Base-by-base conservation (phyloP, 1,140 invertebrate species). In the Drosophila simulans region DNA sequence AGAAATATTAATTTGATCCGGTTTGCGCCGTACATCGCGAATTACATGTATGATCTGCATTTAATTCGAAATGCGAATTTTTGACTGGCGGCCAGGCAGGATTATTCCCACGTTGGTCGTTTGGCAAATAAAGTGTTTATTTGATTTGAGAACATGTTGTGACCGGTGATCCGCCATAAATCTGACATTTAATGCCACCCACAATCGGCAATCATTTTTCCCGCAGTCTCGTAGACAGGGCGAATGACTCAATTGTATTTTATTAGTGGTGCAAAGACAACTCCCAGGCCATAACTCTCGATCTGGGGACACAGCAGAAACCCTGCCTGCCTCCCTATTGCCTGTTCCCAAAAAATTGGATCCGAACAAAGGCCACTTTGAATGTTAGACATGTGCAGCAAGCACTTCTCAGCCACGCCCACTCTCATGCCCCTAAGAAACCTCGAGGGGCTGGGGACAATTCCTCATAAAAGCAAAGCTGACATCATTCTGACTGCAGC, bases 141-240 rank as follows among this genome's bases (percentile, higher is more conserved):
- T 89, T 86, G 84, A 86, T 86, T 79, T 85, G 75, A 72, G 62
- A 78, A 64, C 64, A 69, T 82, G 75, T 68, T 77, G 48, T 43
- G 53, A 13, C 25, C 53, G 34, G 20, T 22, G 37, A 42, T 57
- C 69, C 63, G 63, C 62, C 71, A 89, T 89, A 89, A 89, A 89
- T 89, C 80, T 89, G 85, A 86, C 78, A 86, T 86, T 86, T 86
- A 86, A 86, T 86, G 82, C 82, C 82, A 78, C 78, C 80, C 78
- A 86, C 64, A 86, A 59, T 40, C 74, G 62, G 75, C 45, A 69
- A 71, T 71, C 68, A 65, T 68, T 68, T 58, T 73, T 63, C 49
- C 60, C 57, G 75, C 56, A 46, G 40, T 43, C 42, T 57, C 63
- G 54, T 54, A 72, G 57, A 60, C 59, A 80, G 57, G 40, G 31